Conservation (phyloP, 1,140 invertebrate genomes). For the Bombus huntii region DNA sequence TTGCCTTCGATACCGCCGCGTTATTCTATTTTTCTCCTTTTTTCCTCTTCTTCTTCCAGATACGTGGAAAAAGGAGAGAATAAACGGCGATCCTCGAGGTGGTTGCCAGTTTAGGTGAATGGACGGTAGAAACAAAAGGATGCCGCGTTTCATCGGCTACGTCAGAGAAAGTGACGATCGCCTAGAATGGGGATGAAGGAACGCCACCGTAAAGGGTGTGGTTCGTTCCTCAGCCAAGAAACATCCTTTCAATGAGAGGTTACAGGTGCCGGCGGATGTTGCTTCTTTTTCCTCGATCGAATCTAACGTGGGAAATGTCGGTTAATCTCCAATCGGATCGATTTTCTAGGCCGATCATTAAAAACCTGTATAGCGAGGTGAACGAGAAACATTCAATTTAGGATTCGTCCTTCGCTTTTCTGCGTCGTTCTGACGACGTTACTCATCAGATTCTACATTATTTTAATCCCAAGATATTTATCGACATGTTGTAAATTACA, state of each 20-base stretch:
- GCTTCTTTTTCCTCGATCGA: constrained; percentile 55
- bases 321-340: neutral
- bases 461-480: neutral
- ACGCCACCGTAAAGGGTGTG: constrained; percentile 74
- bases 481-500: neutral
- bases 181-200: constrained; percentile 61
- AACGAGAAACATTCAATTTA: constrained; percentile 4
- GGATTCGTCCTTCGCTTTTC: neutral
- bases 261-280: constrained; percentile 72
- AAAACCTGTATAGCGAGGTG: neutral
- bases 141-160: constrained; percentile 56
- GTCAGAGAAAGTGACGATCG: constrained; percentile 69
- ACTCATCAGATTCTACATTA: neutral
- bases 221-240: constrained; percentile 52
- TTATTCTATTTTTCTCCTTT: neutral
- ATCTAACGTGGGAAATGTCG: constrained; percentile 1
- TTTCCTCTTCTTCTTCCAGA: too few relatives aligned
- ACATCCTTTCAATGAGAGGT: constrained; percentile 71
- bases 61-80: constrained; percentile 30
- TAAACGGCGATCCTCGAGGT: constrained; percentile 60
- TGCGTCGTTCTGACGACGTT: too few relatives aligned
- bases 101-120: constrained; percentile 64
- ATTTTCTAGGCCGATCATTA: constrained; percentile 30
- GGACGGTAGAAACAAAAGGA: constrained; percentile 71
- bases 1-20: neutral